These are phyloP conservation scores for Drosophila pruinosa DNA, from an alignment of 1,140 invertebrate genomes.

Conservation along the genomic window DNA sequence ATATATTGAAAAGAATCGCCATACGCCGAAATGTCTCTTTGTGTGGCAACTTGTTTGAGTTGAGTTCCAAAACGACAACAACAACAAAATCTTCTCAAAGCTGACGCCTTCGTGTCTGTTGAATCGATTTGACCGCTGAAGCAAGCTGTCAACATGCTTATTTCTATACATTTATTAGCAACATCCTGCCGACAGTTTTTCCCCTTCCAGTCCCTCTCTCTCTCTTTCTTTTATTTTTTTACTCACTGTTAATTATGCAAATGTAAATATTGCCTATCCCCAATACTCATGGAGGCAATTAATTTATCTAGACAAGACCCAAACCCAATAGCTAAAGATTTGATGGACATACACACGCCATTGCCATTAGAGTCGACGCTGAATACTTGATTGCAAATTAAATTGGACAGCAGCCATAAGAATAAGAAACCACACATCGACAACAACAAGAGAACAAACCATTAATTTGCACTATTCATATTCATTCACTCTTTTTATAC, in stretches of 20 bases:
- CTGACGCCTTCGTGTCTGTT: conserved; percentile 42
- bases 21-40: conserved; percentile 41
- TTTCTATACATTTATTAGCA: conserved; percentile 1
- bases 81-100: conserved; percentile 8
- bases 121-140: conserved; percentile 11
- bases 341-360: conserved; percentile 56
- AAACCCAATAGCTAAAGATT: conserved; percentile 5
- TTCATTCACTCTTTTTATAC: conserved; percentile 44
- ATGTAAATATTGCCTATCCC: conserved; percentile 36
- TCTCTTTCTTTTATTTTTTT: not conserved
- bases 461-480: conserved; percentile 66
- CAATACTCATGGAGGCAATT: conserved; percentile 34
- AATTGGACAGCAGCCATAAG: conserved; percentile 51
- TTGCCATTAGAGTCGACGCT: conserved; percentile 57
- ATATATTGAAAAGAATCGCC: conserved; percentile 38
- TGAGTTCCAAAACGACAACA: conserved; percentile 11
- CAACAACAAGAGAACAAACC: conserved; percentile 18
- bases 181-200: conserved; percentile 19
- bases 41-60: conserved; percentile 44
- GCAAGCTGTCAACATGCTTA: conserved; percentile 20
- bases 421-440: conserved; percentile 6
- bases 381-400: conserved; percentile 75
- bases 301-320: conserved; percentile 38
- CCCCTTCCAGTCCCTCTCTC: not conserved
- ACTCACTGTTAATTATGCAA: conserved; percentile 54